Percentiles rank a stretch among this genome's conserved stretches.
These are phyloP conservation scores for Erpornis zantholeuca DNA, from an alignment of 2,113 vertebrate species.

Conservation along the genomic window DNA sequence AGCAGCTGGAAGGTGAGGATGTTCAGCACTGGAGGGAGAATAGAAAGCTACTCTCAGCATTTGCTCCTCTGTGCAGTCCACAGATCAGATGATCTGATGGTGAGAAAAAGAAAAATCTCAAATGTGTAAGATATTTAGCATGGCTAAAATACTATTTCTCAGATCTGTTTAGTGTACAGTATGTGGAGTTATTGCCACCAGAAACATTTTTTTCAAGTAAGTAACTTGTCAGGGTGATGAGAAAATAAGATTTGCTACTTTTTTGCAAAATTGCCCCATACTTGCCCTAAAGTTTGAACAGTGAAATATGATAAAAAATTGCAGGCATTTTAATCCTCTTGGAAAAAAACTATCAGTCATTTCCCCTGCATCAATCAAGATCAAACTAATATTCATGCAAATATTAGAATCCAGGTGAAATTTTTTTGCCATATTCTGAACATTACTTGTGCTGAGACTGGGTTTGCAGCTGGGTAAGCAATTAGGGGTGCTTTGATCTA, in stretches of 20 bases:
- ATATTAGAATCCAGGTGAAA: not conserved
- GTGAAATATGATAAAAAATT: not conserved
- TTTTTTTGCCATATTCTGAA: not conserved
- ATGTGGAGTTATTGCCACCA: not conserved
- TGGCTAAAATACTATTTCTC: not conserved
- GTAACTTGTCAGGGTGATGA: not conserved
- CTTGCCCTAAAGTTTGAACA: not conserved
- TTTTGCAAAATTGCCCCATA: not conserved
- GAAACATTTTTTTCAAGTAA: not conserved
- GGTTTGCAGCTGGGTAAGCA: not conserved
- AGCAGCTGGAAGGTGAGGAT: not conserved
- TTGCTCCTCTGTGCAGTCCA: not conserved
- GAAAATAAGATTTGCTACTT: not conserved
- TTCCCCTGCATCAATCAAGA: not conserved
- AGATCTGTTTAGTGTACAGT: not conserved
- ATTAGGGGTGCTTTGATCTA: conserved; percentile 5
- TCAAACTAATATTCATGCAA: not conserved
- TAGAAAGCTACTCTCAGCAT: not conserved
- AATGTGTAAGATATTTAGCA: not conserved
- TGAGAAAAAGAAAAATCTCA: not conserved
- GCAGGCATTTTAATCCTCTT: not conserved
- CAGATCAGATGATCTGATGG: not conserved
- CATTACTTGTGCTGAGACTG: not conserved
- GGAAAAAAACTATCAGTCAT: no score
- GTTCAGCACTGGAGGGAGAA: not conserved